These are phyloP conservation scores for Psophia crepitans DNA, from an alignment of 2,113 vertebrate genomes.

Conservation along the genomic window DNA sequence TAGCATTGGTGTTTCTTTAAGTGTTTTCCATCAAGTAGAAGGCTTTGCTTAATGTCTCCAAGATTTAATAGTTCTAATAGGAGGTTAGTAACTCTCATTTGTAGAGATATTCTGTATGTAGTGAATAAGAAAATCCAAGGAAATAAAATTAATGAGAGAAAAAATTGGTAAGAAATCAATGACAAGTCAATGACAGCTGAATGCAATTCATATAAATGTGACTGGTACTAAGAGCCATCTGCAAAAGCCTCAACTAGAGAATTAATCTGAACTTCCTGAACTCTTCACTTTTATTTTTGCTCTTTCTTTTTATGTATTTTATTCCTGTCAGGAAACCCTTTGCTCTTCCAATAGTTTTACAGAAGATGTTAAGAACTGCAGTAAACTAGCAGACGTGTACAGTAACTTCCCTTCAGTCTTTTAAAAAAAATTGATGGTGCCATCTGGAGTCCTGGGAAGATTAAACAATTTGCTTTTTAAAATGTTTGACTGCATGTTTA, in stretches of 20 bases:
- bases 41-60: not conserved
- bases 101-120: not conserved
- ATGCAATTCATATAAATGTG: slow-evolving; percentile 9
- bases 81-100: not conserved
- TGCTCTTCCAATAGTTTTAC: slow-evolving; percentile 39
- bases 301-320: slow-evolving; percentile 26
- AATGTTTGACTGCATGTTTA: not conserved
- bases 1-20: not conserved
- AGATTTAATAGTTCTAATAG: not conserved
- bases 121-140: slow-evolving; percentile 20
- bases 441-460: slow-evolving; percentile 53
- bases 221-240: not conserved
- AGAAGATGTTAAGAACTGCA: slow-evolving; percentile 26
- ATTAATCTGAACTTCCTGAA: slow-evolving; percentile 54
- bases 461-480: slow-evolving; percentile 26
- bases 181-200: slow-evolving; percentile 37
- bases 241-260: slow-evolving; percentile 1
- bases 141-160: slow-evolving; percentile 38
- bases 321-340: slow-evolving; percentile 47
- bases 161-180: slow-evolving; percentile 50
- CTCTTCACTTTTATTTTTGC: slow-evolving; percentile 37
- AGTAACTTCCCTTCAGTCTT: not conserved
- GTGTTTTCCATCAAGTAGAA: not conserved
- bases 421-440: not conserved
- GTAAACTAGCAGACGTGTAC: not conserved